Evolutionary conservation across 2,888 invertebrate genomes (phyloP), one percentile per base, ranked within the genome.

Genomic region (Drosophila gaucha): DNA sequence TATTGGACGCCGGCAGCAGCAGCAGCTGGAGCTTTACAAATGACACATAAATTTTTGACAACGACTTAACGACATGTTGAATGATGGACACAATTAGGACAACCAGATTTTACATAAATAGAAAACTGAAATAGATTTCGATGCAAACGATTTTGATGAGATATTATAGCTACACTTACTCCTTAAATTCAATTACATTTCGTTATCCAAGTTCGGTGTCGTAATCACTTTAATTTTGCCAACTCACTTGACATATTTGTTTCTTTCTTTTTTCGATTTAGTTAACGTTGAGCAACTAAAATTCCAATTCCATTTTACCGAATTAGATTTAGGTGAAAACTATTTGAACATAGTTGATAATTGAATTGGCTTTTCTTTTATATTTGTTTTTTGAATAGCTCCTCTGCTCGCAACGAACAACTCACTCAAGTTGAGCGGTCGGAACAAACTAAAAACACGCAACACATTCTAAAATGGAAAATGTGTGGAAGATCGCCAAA

Each of bases 341-440:
- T 70, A 65, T 78, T 71, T 69, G 46, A 52, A 41, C 66, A 74
- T 66, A 63, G 59, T 67, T 66, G 35, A 56, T 59, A 59, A 44
- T 66, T 18, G 9, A 50, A 38, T 60, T 70, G 16, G 60, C 41
- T 63, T 71, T 67, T 67, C 5, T 12, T n/a, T 20, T 14, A 14
- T 30, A n/a, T 44, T 43, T 36, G 8, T 20, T 28, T 44, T 3
- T 44, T 44, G 38, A 67, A 54, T 62, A 50, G 62, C 74, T 60
- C 46, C 65, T 67, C 43, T 74, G 83, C 72, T 80, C 79, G 52
- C 33, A 52, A 49, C 67, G 72, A 74, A 80, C 80, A 85, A 85
- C 85, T 82, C 85, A 82, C 85, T 85, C 85, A 72, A 82, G 86
- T 85, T 85, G 86, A 82, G 82, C 86, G 80, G 69, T 77, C 79